Base-by-base conservation (phyloP, 2,888 invertebrate species). In the Clitarchus hookeri region DNA sequence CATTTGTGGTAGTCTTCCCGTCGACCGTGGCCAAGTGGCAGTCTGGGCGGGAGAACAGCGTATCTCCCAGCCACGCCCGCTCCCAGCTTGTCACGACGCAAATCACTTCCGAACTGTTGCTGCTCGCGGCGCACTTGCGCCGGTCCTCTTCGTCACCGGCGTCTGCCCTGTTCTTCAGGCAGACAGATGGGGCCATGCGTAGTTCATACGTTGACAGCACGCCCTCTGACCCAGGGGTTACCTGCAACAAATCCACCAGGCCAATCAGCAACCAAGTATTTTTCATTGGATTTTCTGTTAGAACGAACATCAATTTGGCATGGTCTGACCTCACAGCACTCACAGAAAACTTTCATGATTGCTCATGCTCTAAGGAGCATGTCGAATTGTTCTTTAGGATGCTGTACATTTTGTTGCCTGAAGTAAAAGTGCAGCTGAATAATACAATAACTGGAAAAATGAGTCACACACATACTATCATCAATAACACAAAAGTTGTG, bases 11-110 rank as follows among this genome's bases (percentile, higher is more conserved):
- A 23, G 65, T 65, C 65, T 6, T n/a, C 23, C 65, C 65, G n/a
- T 65, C 65, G 2, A 23, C 65, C 6, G 23, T n/a, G n/a, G 65
- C n/a, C 19, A 82, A 6, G 27, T 16, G n/a, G 78, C 86, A 86
- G 13, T 77, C 80, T n/a, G 85, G 84, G 23, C 78, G 48, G 0
- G 86, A 86, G 48, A 79, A 86, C 44, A 85, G 25, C 11, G 54
- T 84, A n/a, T 87, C 87, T 6, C 85, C 84, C 19, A 84, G 87
- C 94, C 95, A 95, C 8, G 94, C 93, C 88, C 93, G 92, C 84
- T 94, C 93, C 94, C 94, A 94, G 83, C 94, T 91, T 85, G 90
- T 89, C 77, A 94, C 89, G 44, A 91, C 88, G 89, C 95, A 95
- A 16, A 25, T 83, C 44, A 54, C 77, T 13, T 26, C 36, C 9